phyloP scores from a whole-genome alignment of 2,113 vertebrate species.

The Pristiophorus japonicus region DNA sequence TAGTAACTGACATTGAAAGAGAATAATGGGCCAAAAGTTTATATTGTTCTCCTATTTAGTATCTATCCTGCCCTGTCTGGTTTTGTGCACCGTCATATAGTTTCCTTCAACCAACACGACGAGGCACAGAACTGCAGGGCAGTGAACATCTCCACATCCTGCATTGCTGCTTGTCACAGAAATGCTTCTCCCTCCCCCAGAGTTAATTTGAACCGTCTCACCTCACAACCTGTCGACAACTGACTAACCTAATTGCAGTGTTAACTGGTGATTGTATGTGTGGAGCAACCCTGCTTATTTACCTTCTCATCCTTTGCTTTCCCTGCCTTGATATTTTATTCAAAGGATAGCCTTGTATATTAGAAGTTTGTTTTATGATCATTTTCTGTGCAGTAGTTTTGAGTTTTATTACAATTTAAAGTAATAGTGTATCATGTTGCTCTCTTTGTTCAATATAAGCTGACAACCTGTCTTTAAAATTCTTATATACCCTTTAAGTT shows the following conservation, averaged over 20 bases:
- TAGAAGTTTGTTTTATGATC: conserved; percentile 1
- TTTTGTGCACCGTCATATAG: not conserved
- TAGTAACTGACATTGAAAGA: not conserved
- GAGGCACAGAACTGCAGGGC: not conserved
- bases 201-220: not conserved
- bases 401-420: not conserved
- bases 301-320: not conserved
- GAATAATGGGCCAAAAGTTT: not conserved
- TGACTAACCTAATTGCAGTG: not conserved
- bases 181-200: not conserved
- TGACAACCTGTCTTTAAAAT: not conserved
- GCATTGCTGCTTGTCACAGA: not conserved
- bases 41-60: not conserved
- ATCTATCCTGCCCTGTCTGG: not conserved
- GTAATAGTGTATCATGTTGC: not conserved
- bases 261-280: not conserved
- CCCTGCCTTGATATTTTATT: not conserved
- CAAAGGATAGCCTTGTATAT: not conserved
- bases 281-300: not conserved
- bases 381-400: not conserved
- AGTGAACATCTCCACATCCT: not conserved
- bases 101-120: not conserved
- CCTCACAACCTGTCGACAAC: not conserved
- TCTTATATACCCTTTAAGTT: not conserved
- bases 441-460: not conserved